phyloP scores from a whole-genome alignment of 2,888 invertebrate species.

The Cistogaster globosa region DNA sequence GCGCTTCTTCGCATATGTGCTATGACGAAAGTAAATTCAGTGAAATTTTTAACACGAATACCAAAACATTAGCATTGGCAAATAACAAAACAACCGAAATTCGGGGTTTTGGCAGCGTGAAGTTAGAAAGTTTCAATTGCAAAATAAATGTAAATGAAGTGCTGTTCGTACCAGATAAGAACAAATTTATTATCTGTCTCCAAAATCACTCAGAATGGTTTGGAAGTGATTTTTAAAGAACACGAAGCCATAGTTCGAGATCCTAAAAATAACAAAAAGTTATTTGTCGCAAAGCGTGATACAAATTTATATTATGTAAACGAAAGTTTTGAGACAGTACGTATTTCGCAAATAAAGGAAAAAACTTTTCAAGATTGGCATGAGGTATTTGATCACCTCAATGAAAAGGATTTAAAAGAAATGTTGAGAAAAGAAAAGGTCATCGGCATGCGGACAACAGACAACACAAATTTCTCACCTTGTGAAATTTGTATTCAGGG shows the following conservation, averaged over 20 bases:
- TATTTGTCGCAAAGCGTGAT: slow-evolving; percentile 16
- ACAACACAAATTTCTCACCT: slow-evolving; percentile 3
- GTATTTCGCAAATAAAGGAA: background rate
- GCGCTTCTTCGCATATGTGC: slow-evolving; percentile 45
- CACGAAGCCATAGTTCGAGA: slow-evolving; percentile 19
- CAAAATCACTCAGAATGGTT: slow-evolving; percentile 48
- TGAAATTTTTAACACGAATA: background rate
- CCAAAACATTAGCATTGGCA: background rate
- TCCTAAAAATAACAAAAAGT: slow-evolving; percentile 9
- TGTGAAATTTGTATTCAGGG: slow-evolving; percentile 59
- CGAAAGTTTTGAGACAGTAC: background rate
- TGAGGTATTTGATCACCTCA: slow-evolving; percentile 53
- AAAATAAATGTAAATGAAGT: background rate
- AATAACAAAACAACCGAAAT: slow-evolving; percentile 34
- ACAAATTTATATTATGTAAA: slow-evolving; percentile 1
- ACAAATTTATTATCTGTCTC: slow-evolving; percentile 56
- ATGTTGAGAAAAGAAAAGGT: slow-evolving; percentile 25
- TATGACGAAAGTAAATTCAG: background rate
- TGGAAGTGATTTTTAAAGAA: slow-evolving; percentile 37
- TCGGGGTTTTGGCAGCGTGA: too few species aligned
- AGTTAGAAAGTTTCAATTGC: too few species aligned
- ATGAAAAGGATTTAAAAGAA: slow-evolving; percentile 56
- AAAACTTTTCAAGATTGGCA: slow-evolving; percentile 44
- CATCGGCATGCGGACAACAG: background rate
- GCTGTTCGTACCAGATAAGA: slow-evolving; percentile 34